phyloP scores from a whole-genome alignment of 2,888 invertebrate genomes.

The Exocentrus adspersus region DNA sequence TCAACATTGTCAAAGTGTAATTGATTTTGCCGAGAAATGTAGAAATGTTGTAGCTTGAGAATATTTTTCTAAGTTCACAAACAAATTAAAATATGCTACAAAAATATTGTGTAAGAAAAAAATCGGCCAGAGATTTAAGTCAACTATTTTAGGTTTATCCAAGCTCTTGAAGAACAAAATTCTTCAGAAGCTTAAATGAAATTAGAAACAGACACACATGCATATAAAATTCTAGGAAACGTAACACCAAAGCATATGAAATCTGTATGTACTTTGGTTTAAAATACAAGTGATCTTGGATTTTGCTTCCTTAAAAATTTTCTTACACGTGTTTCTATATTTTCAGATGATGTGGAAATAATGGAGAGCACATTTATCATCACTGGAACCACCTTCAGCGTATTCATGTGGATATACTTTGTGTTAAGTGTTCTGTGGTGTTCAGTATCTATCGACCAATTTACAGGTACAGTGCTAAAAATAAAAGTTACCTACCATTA shows the following conservation, averaged over 20 bases:
- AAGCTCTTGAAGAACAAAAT: too few relatives aligned
- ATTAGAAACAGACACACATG: too few relatives aligned
- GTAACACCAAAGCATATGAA: not conserved
- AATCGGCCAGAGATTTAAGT: too few relatives aligned
- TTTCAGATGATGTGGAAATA: not conserved
- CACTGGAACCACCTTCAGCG: not conserved
- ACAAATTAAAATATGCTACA: too few relatives aligned
- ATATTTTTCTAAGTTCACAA: too few relatives aligned
- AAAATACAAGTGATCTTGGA: not conserved
- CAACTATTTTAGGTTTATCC: too few relatives aligned
- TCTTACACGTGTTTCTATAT: conserved; percentile 2
- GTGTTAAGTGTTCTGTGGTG: conserved; percentile 8
- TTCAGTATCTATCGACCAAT: conserved; percentile 7
- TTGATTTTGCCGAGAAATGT: too few relatives aligned
- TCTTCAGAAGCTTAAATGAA: too few relatives aligned
- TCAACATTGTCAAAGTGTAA: too few relatives aligned
- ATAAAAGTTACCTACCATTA: not conserved
- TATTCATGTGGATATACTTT: conserved; percentile 17
- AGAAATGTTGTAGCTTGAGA: too few relatives aligned
- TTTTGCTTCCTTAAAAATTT: not conserved
- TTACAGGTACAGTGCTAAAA: conserved; percentile 6
- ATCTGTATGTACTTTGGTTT: not conserved
- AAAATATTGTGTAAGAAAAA: too few relatives aligned
- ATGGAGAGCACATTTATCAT: not conserved
- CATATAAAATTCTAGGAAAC: not conserved